Base-by-base conservation (phyloP, 2,113 vertebrate species). In the Haemorhous mexicanus region DNA sequence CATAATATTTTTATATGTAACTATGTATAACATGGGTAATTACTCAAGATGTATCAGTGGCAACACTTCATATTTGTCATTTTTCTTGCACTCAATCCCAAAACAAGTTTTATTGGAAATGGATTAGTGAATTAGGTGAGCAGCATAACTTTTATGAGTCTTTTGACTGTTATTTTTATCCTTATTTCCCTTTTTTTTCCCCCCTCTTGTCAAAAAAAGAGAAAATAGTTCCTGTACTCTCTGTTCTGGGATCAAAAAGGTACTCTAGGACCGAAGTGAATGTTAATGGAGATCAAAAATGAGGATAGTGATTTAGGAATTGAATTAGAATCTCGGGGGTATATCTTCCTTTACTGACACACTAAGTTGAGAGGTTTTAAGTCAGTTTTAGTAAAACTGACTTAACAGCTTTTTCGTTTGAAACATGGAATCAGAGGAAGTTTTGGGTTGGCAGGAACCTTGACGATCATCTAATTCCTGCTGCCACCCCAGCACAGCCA, bases 401-500 rank as follows among this genome's bases (percentile, higher is more conserved):
- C n/a, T n/a, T n/a, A n/a, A 27, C 1, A 4, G 22, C 52, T 61
- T 76, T 86, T 30, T 64, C 3, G 66, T 80, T 77, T 89, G 50
- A 89, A 89, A 46, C 19, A 39, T 3, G 16, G 30, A 83, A 35
- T 55, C 47, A 19, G 14, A 41, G 30, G n/a, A 41, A 27, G n/a
- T 16, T 61, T 41, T 68, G 21, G 20, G 16, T 26, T 68, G n/a
- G 62, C 56, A 62, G 24, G 30, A n/a, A 27, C 55, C 41, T 89
- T 83, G 47, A 41, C 41, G 35, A 35, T 61, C 11, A 26, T 76
- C 39, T 32, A 16, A 58, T 35, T 68, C 47, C 55, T 47, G 7
- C 28, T 61, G n/a, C 69, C 11, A 15, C 4, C 6, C 46, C 53
- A 61, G 28, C 0, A 1, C 39, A 1, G 4, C 61, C 1, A 0